These are phyloP conservation scores for Eurypyga helias DNA, from an alignment of 2,113 vertebrate species.

Conservation along the genomic window DNA sequence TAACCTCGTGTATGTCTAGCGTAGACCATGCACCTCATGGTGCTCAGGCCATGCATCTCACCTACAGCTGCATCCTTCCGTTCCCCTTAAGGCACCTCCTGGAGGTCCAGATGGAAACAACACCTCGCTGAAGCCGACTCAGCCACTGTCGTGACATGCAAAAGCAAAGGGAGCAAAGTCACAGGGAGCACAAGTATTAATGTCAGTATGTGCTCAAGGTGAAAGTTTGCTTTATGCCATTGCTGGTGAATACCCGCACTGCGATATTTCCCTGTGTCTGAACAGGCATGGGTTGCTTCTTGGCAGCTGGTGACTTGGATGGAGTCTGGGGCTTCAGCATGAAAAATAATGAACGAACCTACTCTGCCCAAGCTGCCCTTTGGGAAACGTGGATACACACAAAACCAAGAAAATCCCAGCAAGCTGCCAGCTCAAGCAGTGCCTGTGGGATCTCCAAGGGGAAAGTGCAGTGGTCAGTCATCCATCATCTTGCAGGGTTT, in stretches of 20 bases:
- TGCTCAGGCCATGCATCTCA: accelerated
- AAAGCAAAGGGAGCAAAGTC: neutral
- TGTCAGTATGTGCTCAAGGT: neutral
- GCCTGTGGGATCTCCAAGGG: neutral
- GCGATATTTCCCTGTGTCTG: neutral
- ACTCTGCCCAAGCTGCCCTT: neutral
- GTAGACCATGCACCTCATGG: neutral
- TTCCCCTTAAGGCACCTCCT: neutral
- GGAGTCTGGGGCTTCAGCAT: neutral
- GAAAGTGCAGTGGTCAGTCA: neutral
- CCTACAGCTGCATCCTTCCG: neutral
- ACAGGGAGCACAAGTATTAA: neutral
- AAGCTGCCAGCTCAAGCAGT: neutral
- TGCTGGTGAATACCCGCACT: neutral
- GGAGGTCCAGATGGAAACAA: neutral
- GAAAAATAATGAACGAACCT: neutral
- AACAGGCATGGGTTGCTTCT: neutral
- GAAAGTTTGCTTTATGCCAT: neutral
- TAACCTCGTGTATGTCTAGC: neutral
- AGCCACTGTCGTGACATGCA: accelerated
- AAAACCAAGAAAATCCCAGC: neutral
- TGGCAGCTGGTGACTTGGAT: neutral
- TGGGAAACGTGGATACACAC: neutral
- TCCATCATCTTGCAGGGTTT: neutral
- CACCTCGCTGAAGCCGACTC: neutral